Percentiles rank a stretch among this genome's conserved stretches.
These are phyloP conservation scores for Muscicapa adusta DNA, from an alignment of 2,113 vertebrate genomes.

Conservation along the genomic window DNA sequence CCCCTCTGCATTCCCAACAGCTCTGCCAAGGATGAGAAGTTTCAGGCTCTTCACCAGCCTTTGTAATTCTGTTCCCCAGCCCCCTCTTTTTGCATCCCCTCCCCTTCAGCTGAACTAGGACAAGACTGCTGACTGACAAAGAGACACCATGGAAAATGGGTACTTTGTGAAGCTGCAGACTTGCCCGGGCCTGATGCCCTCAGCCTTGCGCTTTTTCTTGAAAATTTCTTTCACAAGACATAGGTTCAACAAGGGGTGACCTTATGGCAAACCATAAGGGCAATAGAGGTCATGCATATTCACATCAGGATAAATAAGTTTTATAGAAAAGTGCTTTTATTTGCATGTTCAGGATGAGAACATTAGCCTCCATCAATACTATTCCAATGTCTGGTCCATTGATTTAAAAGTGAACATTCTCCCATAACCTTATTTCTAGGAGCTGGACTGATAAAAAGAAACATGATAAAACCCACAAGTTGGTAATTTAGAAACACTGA, in stretches of 20 bases:
- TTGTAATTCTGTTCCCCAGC: neutral
- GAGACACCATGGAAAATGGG: neutral
- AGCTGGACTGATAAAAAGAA: neutral
- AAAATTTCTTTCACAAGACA: neutral
- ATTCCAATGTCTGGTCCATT: neutral
- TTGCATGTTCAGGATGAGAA: neutral
- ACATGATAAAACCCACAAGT: neutral
- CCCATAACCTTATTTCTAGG: neutral
- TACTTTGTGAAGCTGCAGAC: neutral
- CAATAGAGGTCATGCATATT: neutral
- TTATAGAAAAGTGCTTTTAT: neutral
- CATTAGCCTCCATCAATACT: neutral
- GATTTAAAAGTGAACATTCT: neutral
- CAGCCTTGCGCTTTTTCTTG: neutral
- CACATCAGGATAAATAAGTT: neutral
- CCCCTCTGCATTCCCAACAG: neutral
- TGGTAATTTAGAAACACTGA: slow-evolving; percentile 9
- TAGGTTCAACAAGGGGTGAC: neutral
- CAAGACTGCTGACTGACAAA: neutral
- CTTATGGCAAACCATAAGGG: neutral
- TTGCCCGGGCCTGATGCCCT: neutral
- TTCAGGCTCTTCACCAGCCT: neutral
- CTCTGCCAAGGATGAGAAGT: neutral
- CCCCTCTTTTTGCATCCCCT: neutral
- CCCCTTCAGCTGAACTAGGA: neutral